Base-by-base conservation (phyloP, 2,888 invertebrate species). In the Sphaerophoria rueppellii region DNA sequence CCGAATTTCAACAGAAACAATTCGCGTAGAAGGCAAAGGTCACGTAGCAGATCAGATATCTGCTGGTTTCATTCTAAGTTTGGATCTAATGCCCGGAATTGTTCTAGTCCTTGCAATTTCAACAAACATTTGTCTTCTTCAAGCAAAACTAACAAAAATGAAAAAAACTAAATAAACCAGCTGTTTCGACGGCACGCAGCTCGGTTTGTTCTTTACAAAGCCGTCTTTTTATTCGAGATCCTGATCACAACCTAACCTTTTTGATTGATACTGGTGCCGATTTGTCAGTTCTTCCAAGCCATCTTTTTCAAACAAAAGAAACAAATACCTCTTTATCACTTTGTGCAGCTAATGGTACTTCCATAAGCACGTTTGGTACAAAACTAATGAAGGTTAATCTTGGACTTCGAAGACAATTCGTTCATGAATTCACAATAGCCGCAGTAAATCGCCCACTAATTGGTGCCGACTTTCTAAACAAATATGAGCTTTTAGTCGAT, bases 321-420 rank as follows among this genome's bases (percentile, higher is more conserved):
- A 55, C 14, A 43, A 55, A 43, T 11, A n/a, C 35, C 14, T 73
- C 34, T n/a, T 43, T 73, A 16, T 55, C 14, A 14, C 43, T 60
- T 32, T 60, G 60, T 60, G 69, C 70, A 14, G 70, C 48, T 35
- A 75, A 75, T 67, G 46, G 48, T n/a, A 35, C 67, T n/a, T 34
- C 40, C n/a, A 75, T 75, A 7, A 67, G n/a, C 16, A 63, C 74
- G 34, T 74, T 35, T 50, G 63, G 74, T 50, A 35, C 16, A 74
- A 74, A 63, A 11, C 14, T 54, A 32, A 34, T 65, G 50, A 40
- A 60, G n/a, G 12, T 73, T 34, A 16, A 61, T 52, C 50, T 73
- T 14, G 60, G 60, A 14, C 40, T 73, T 14, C 73, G 63, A 35
- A 60, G 65, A 37, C 37, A 60, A 63, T 74, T 70, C 54, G 50